phyloP scores from a whole-genome alignment of 2,797 vertebrate species.

The Halcyon badia region DNA sequence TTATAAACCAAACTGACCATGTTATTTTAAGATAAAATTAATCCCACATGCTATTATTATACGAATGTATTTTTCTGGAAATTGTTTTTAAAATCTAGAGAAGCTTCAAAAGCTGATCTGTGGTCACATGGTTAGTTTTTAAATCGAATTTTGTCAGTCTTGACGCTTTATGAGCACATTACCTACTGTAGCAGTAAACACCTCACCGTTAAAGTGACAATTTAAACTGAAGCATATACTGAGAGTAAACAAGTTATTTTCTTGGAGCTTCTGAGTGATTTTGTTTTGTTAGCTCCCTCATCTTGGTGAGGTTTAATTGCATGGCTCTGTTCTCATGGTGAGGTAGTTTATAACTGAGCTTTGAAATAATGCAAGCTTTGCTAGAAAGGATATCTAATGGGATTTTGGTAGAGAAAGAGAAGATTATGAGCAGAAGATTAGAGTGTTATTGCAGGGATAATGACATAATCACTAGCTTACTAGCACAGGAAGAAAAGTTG shows the following conservation, averaged over 20 bases:
- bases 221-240: slow-evolving; percentile 66
- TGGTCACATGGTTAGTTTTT: not conserved
- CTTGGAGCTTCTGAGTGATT: slow-evolving; percentile 57
- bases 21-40: slow-evolving; percentile 53
- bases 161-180: not conserved
- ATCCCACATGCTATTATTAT: not conserved
- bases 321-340: slow-evolving; percentile 13
- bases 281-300: slow-evolving; percentile 35
- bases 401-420: slow-evolving; percentile 28
- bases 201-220: slow-evolving; percentile 72
- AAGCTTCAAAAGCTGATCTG: slow-evolving; percentile 64
- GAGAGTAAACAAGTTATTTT: slow-evolving; percentile 68
- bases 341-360: slow-evolving; percentile 21
- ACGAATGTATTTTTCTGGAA: slow-evolving; percentile 47
- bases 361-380: slow-evolving; percentile 34
- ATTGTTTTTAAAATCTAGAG: slow-evolving; percentile 42
- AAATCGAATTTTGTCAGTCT: slow-evolving; percentile 41
- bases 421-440: slow-evolving; percentile 5
- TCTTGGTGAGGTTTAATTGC: slow-evolving; percentile 56
- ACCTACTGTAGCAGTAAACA: slow-evolving; percentile 16
- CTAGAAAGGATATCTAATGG: slow-evolving; percentile 26
- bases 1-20: slow-evolving; percentile 32
- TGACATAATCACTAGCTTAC: slow-evolving; percentile 35
- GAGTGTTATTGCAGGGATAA: slow-evolving; percentile 44
- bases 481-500: not conserved